phyloP scores from a whole-genome alignment of 2,888 invertebrate species.

The Tetanocera ferruginea region DNA sequence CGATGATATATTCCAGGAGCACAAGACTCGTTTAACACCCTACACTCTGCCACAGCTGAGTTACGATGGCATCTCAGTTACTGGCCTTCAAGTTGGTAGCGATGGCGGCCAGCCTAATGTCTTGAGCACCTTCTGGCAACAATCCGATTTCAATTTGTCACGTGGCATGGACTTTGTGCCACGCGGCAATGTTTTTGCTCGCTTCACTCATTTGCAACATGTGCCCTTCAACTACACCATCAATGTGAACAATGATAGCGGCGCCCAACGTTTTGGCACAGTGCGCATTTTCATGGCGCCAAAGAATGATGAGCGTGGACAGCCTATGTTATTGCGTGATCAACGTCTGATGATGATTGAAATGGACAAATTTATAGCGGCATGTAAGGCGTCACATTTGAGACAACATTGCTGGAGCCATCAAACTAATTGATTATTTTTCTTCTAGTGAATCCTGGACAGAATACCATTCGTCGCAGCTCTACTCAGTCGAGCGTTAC shows the following conservation, averaged over 20 bases:
- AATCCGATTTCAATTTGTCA: conserved; percentile 81
- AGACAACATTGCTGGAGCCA: background rate
- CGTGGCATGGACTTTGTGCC: conserved; percentile 88
- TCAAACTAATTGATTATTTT: background rate
- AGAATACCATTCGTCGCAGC: conserved; percentile 76
- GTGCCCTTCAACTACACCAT: conserved; percentile 78
- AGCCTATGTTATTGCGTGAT: conserved; percentile 74
- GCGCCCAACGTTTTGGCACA: conserved; percentile 73
- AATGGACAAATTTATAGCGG: conserved; percentile 76
- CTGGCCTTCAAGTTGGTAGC: conserved; percentile 72
- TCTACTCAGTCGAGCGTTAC: conserved; percentile 85
- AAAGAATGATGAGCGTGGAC: conserved; percentile 76
- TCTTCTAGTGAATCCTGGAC: conserved; percentile 76
- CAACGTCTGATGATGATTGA: conserved; percentile 78
- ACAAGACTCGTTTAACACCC: conserved; percentile 79
- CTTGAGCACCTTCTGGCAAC: conserved; percentile 83
- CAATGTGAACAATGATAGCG: conserved; percentile 74
- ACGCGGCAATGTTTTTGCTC: conserved; percentile 79
- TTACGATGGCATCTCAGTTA: conserved; percentile 73
- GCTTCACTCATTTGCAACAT: conserved; percentile 84
- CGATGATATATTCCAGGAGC: conserved; percentile 82
- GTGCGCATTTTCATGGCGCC: conserved; percentile 79
- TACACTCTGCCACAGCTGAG: conserved; percentile 71
- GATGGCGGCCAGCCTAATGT: conserved; percentile 73
- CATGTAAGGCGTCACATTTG: conserved; percentile 70